A percentile compares a stretch with the other conserved stretches of the same genome.
Conservation (phyloP, 1,140 invertebrate species). For the Trinorchestia longiramus region DNA sequence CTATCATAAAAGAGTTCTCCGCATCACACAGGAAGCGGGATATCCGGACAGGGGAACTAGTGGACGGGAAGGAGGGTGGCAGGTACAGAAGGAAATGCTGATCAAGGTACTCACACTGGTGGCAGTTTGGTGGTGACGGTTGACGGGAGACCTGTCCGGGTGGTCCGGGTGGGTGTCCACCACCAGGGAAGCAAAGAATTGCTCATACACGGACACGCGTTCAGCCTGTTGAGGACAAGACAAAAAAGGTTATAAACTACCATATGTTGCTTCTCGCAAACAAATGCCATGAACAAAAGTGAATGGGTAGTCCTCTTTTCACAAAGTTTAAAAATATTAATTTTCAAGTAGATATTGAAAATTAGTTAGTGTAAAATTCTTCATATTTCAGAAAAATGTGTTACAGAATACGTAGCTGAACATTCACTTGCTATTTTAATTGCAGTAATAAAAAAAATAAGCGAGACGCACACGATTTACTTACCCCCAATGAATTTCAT, state of each 20-base stretch:
- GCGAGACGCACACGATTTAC: no score
- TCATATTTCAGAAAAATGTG: background rate
- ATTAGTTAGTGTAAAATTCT: background rate
- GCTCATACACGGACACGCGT: conserved; percentile 64
- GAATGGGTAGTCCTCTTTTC: background rate
- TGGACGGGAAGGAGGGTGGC: background rate
- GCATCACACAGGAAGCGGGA: background rate
- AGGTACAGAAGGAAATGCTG: background rate
- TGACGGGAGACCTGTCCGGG: conserved; percentile 61
- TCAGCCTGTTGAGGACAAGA: conserved; percentile 59
- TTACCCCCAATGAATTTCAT: no score
- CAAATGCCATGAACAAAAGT: background rate
- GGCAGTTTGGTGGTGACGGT: conserved; percentile 61
- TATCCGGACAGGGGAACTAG: background rate
- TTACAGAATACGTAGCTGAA: background rate
- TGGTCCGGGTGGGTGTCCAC: conserved; percentile 65
- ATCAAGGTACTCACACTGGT: conserved; percentile 57
- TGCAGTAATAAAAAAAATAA: no score
- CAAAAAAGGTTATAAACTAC: background rate
- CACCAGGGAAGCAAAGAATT: conserved; percentile 65
- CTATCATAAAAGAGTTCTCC: background rate
- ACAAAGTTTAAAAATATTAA: background rate
- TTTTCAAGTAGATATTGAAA: background rate
- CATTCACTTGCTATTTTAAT: background rate
- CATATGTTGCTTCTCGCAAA: background rate